These are phyloP conservation scores for Magallana ariakensis DNA, from an alignment of 1,140 invertebrate species.

Conservation along the genomic window DNA sequence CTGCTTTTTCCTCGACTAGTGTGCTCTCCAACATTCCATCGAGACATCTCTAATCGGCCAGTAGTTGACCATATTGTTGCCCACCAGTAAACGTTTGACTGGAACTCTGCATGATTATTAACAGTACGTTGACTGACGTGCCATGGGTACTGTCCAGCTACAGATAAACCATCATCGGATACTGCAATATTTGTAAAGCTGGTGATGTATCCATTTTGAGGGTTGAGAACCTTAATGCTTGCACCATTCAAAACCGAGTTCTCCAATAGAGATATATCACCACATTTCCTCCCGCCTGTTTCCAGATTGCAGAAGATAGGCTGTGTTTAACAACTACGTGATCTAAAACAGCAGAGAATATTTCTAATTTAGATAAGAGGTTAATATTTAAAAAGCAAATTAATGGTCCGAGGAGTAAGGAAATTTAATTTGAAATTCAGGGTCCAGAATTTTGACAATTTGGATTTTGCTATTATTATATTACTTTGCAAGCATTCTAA, in stretches of 20 bases:
- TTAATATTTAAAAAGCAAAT: too few relatives aligned
- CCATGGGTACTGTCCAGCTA: constrained; percentile 43
- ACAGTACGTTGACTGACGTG: constrained; percentile 20
- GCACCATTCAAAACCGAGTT: background rate
- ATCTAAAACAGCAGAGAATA: too few relatives aligned
- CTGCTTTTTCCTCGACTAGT: constrained; percentile 17
- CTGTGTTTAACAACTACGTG: background rate
- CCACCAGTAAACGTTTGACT: constrained; percentile 53
- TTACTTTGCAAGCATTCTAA: too few relatives aligned
- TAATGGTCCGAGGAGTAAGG: too few relatives aligned
- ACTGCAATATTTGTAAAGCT: constrained; percentile 39
- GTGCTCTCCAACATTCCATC: constrained; percentile 55
- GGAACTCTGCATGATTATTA: constrained; percentile 15
- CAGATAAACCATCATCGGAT: background rate
- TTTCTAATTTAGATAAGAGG: too few relatives aligned
- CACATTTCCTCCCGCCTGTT: background rate
- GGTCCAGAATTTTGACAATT: too few relatives aligned
- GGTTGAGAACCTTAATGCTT: background rate
- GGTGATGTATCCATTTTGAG: background rate
- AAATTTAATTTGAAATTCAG: too few relatives aligned
- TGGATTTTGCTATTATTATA: too few relatives aligned
- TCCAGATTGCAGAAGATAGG: background rate
- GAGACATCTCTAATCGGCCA: constrained; percentile 42
- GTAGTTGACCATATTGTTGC: constrained; percentile 53
- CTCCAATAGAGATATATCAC: background rate